Base-by-base conservation (phyloP, 1,140 invertebrate species). In the Pantala flavescens region DNA sequence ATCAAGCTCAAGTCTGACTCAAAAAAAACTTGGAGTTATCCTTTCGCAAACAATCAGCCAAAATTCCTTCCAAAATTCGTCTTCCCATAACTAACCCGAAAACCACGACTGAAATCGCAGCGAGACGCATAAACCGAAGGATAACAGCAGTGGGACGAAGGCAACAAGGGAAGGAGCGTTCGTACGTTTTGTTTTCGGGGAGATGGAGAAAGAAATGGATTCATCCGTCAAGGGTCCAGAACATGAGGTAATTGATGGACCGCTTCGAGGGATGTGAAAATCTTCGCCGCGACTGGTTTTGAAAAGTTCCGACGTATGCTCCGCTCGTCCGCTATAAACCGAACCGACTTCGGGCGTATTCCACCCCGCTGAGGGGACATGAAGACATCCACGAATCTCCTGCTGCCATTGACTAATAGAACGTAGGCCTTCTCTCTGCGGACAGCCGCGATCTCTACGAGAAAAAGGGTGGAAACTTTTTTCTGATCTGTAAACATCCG, bases 211-310 rank as follows among this genome's bases (percentile, higher is more conserved):
- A 21, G n/a, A 19, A 63, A 21, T 16, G n/a, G 49, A 63, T 63
- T 21, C 49, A 63, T 63, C 49, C 49, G 49, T 63, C 49, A 63
- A 63, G n/a, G n/a, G 49, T 3, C 16, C n/a, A 21, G 49, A 63
- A 63, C 49, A 63, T 63, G 49, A 63, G 49, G 49, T 63, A 19
- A 63, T 63, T 63, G 49, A 63, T 63, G 49, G 49, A 19, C n/a
- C 49, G 14, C 49, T 63, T 63, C 16, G n/a, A 21, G n/a, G 49
- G 49, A 63, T 21, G 14, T 63, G 49, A 63, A 21, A 63, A 63
- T 63, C 49, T 63, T 63, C n/a, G 49, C 49, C 49, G 49, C 49
- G 49, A 63, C 49, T 63, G 49, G 49, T 63, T 63, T 63, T 63
- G 49, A 63, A 63, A 63, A 63, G 49, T 63, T 63, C 49, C 49